Conservation (phyloP, 2,888 invertebrate species). For the Lithophane semibrunnea region DNA sequence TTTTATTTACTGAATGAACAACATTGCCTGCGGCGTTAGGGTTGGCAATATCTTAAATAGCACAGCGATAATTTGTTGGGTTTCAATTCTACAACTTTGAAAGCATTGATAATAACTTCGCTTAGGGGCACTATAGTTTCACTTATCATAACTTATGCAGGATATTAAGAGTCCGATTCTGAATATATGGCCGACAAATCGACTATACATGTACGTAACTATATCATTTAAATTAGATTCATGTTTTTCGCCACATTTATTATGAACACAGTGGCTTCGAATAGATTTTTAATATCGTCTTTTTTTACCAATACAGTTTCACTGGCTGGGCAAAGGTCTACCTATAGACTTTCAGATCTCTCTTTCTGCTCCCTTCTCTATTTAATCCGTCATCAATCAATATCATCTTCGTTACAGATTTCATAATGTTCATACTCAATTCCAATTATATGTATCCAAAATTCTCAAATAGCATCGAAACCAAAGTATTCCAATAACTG, state of each 20-base stretch:
- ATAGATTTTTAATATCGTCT: not conserved
- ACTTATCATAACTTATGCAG: conserved; percentile 52
- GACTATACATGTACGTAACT: not conserved
- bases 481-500: not conserved
- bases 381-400: not conserved
- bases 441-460: conserved; percentile 18
- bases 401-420: not conserved
- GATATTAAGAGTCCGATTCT: conserved; percentile 46
- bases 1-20: conserved; percentile 45
- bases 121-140: conserved; percentile 54
- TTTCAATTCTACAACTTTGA: conserved; percentile 45
- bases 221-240: conserved; percentile 21
- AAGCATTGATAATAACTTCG: conserved; percentile 56
- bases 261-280: not conserved
- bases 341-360: not conserved
- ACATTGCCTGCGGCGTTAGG: conserved; percentile 20
- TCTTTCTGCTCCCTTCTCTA: not conserved
- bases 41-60: conserved; percentile 51
- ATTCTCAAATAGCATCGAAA: conserved; percentile 31
- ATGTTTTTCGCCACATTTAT: not conserved
- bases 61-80: conserved; percentile 51
- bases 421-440: not conserved
- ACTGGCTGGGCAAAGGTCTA: not conserved
- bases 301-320: not conserved
- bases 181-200: conserved; percentile 47